phyloP scores from a whole-genome alignment of 2,113 vertebrate genomes.

The Ellobius talpinus region DNA sequence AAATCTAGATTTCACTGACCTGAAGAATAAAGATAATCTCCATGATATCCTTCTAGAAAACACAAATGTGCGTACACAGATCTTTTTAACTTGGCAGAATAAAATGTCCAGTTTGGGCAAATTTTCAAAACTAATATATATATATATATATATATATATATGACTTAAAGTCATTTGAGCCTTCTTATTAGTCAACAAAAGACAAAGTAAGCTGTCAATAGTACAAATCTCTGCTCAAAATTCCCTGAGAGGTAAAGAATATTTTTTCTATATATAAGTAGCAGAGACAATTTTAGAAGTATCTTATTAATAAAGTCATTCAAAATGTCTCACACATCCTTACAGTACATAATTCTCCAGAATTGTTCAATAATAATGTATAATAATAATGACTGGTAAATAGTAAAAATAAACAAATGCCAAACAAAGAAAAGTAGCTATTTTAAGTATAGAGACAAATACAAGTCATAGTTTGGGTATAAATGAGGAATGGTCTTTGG shows the following conservation, averaged over 20 bases:
- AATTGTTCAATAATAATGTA: conserved; percentile 24
- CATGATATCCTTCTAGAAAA: conserved; percentile 89
- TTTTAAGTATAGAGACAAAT: conserved; percentile 27
- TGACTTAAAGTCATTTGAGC: conserved; percentile 19
- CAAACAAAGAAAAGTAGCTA: background rate
- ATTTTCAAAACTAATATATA: conserved; percentile 62
- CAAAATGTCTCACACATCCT: conserved; percentile 4
- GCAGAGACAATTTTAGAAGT: background rate
- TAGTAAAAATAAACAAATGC: background rate
- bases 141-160: conserved; percentile 16
- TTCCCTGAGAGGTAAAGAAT: background rate
- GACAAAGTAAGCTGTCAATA: conserved; percentile 1
- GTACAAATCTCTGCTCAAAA: conserved; percentile 59
- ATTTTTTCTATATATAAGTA: background rate
- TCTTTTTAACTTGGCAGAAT: conserved; percentile 21
- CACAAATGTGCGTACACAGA: background rate
- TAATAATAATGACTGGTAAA: conserved; percentile 48
- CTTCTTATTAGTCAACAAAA: conserved; percentile 56
- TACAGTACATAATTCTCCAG: conserved; percentile 9
- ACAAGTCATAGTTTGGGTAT: background rate
- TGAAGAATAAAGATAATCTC: conserved; percentile 91
- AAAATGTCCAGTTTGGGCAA: background rate
- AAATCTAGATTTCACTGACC: conserved; percentile 86
- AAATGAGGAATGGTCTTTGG: background rate
- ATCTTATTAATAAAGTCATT: conserved; percentile 24